Percentiles rank a stretch among this genome's conserved stretches.
Conservation (phyloP, 2,888 invertebrate species). For the Tipula helvola region DNA sequence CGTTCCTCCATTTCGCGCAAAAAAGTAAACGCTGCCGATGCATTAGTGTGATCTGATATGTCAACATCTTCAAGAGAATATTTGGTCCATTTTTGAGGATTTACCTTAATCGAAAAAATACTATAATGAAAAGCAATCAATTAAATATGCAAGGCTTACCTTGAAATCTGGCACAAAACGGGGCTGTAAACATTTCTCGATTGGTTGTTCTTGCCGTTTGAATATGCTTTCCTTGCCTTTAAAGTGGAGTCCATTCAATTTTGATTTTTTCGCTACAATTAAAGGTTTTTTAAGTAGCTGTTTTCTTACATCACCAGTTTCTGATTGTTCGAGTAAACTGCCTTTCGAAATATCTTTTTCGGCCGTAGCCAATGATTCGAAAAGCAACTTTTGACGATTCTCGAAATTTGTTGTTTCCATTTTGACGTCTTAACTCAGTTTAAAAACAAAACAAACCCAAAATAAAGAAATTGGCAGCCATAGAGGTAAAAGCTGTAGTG, state of each 20-base stretch:
- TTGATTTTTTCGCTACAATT: background rate
- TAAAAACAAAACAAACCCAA: background rate
- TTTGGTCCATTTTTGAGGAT: conserved; percentile 72
- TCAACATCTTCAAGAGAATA: conserved; percentile 73
- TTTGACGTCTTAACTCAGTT: background rate
- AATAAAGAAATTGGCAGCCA: background rate
- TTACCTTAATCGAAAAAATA: conserved; percentile 33
- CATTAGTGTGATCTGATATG: conserved; percentile 67
- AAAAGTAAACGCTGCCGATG: conserved; percentile 65
- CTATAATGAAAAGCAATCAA: background rate
- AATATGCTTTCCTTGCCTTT: conserved; percentile 59
- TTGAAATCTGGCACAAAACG: conserved; percentile 37
- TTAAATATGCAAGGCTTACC: conserved; percentile 22
- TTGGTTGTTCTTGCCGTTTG: conserved; percentile 57
- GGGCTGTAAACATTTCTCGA: conserved; percentile 42
- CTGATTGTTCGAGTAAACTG: background rate
- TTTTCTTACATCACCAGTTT: background rate
- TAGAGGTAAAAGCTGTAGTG: background rate
- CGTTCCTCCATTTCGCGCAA: conserved; percentile 53
- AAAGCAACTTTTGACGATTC: conserved; percentile 6
- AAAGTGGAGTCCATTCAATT: conserved; percentile 19
- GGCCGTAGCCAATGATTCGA: background rate
- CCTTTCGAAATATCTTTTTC: conserved; percentile 8
- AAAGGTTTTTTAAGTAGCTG: background rate
- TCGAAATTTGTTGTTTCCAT: background rate